phyloP scores from a whole-genome alignment of 2,888 invertebrate genomes.

The Gari tellinella region DNA sequence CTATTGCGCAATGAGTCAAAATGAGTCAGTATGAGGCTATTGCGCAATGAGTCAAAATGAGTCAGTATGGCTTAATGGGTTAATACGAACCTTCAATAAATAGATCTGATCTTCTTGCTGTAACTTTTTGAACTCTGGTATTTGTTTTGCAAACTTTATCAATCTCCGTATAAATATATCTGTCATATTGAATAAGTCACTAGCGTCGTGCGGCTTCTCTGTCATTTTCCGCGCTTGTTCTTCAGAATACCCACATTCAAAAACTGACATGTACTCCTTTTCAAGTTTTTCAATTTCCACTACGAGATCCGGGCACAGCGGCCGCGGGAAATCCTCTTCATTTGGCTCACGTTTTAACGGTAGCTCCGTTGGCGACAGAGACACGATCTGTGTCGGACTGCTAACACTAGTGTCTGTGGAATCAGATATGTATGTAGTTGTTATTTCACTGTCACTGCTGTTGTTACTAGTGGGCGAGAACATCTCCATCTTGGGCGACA shows the following conservation, averaged over 20 bases:
- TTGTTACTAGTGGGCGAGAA: slow-evolving; percentile 20
- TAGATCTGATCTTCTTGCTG: slow-evolving; percentile 97
- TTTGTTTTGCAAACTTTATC: slow-evolving; percentile 87
- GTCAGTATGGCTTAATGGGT: too few species aligned
- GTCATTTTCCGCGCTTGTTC: slow-evolving; percentile 69
- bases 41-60: too few species aligned
- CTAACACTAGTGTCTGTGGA: slow-evolving; percentile 50
- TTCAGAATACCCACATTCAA: slow-evolving; percentile 74
- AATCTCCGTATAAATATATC: slow-evolving; percentile 89
- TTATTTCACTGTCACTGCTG: slow-evolving; percentile 44
- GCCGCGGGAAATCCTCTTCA: slow-evolving; percentile 48
- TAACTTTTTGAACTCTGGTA: slow-evolving; percentile 93
- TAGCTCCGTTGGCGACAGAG: slow-evolving; percentile 24
- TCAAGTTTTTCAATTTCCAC: slow-evolving; percentile 60
- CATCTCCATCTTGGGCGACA: slow-evolving; percentile 3
- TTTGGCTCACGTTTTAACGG: slow-evolving; percentile 35
- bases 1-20: too few species aligned
- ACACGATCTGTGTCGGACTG: slow-evolving; percentile 16
- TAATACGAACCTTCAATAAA: slow-evolving; percentile 88
- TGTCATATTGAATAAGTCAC: slow-evolving; percentile 80
- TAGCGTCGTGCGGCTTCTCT: slow-evolving; percentile 69
- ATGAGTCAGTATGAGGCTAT: too few species aligned
- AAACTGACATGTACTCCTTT: slow-evolving; percentile 61
- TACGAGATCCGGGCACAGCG: slow-evolving; percentile 54
- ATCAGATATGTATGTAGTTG: slow-evolving; percentile 54